A percentile compares a stretch with the other conserved stretches of the same genome.
These are phyloP conservation scores for Lepeophtheirus salmonis DNA, from an alignment of 1,140 invertebrate species.

Conservation along the genomic window DNA sequence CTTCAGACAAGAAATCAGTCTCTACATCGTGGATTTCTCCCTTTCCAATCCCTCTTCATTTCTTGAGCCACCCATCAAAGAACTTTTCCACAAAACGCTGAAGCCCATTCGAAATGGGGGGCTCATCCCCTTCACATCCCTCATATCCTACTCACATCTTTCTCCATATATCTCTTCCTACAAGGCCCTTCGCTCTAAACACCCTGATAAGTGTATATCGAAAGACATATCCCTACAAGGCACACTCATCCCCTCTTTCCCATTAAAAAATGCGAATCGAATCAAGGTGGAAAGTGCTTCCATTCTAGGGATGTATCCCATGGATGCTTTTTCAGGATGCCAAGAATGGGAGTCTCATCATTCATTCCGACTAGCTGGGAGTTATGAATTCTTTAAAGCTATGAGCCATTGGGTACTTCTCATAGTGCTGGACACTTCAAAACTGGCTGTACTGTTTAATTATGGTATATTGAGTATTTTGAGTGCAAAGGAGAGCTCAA, in stretches of 20 bases:
- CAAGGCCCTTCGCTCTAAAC: not conserved
- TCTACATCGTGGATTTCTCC: not conserved
- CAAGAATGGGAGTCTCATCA: not conserved
- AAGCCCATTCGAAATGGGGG: not conserved
- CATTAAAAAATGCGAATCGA: no score
- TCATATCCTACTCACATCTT: not conserved
- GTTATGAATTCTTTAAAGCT: not conserved
- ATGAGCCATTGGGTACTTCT: not conserved
- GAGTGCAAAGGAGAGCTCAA: no score
- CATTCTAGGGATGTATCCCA: not conserved
- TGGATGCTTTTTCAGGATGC: not conserved
- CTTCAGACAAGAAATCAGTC: not conserved
- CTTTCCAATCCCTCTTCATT: not conserved
- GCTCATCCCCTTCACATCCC: not conserved
- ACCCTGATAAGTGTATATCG: no score
- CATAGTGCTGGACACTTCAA: not conserved
- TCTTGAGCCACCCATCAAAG: no score
- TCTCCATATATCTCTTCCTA: not conserved
- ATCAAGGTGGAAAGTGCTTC: not conserved
- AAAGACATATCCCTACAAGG: no score
- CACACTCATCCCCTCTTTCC: not conserved
- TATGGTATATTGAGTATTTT: not conserved
- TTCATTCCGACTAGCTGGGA: not conserved
- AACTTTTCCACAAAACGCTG: not conserved
- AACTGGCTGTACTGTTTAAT: not conserved